These are phyloP conservation scores for Ischnura elegans DNA, from an alignment of 2,888 invertebrate genomes.

Conservation along the genomic window DNA sequence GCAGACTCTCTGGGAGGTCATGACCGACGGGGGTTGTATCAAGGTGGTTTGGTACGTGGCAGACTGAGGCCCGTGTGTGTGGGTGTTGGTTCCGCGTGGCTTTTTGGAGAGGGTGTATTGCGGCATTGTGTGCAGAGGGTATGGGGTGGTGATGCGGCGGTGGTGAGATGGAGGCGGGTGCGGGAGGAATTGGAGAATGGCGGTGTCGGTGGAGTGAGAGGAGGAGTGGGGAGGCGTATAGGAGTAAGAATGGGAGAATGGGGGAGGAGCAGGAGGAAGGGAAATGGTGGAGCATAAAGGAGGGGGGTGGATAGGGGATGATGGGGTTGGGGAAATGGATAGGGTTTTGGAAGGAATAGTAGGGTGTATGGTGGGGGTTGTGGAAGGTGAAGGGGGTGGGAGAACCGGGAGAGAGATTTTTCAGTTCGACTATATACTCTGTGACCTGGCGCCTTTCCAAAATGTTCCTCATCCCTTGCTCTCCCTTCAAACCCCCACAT, in stretches of 20 bases:
- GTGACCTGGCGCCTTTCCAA: constrained; percentile 67
- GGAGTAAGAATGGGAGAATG: background rate
- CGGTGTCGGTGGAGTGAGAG: background rate
- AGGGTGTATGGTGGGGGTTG: background rate
- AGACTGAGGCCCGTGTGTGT: background rate
- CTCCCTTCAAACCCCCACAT: constrained; percentile 28
- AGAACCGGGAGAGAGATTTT: constrained; percentile 40
- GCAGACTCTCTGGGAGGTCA: constrained; percentile 63
- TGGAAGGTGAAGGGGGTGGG: background rate
- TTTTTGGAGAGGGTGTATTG: constrained; percentile 56
- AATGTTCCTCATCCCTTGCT: constrained; percentile 63
- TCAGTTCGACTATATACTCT: constrained; percentile 66
- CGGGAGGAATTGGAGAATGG: background rate
- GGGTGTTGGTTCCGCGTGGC: constrained; percentile 18
- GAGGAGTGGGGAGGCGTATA: background rate
- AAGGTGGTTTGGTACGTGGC: constrained; percentile 33
- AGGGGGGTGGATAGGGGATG: constrained; percentile 12
- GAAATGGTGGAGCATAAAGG: background rate
- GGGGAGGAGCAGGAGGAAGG: background rate
- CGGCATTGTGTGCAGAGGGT: constrained; percentile 52
- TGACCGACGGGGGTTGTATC: constrained; percentile 48
- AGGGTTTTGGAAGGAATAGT: background rate
- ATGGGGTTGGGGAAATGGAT: background rate
- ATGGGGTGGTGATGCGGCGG: constrained; percentile 44
- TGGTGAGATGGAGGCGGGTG: constrained; percentile 1